A percentile compares a stretch with the other conserved stretches of the same genome.
These are phyloP conservation scores for Anastrepha obliqua DNA, from an alignment of 1,140 invertebrate genomes.

Conservation along the genomic window DNA sequence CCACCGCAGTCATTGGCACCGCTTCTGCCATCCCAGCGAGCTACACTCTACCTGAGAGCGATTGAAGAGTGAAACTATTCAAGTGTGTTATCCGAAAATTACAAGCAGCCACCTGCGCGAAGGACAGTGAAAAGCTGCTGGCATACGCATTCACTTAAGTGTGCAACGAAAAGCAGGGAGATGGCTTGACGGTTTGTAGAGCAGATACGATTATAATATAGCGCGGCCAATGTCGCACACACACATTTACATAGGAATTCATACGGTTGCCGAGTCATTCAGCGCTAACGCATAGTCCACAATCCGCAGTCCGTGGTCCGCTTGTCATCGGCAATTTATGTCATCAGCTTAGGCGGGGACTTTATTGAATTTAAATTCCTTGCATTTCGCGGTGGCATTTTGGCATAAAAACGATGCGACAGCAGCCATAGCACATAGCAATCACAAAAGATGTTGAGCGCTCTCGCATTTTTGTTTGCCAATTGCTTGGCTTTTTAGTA, in stretches of 20 bases:
- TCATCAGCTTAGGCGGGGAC: conserved; percentile 21
- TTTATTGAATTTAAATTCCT: conserved; percentile 55
- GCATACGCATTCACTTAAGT: neutral
- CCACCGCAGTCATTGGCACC: neutral
- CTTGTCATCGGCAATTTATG: conserved; percentile 53
- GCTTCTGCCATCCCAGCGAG: neutral
- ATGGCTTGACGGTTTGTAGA: neutral
- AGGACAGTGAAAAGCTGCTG: conserved; percentile 18
- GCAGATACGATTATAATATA: neutral
- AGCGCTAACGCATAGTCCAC: neutral
- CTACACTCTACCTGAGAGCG: neutral
- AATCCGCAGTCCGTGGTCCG: neutral
- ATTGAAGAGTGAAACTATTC: conserved; percentile 31
- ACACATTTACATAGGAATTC: neutral
- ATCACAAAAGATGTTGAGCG: conserved; percentile 42
- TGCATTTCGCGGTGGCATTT: conserved; percentile 55
- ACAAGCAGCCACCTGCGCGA: conserved; percentile 1
- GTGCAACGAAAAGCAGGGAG: neutral
- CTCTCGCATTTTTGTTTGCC: conserved; percentile 27
- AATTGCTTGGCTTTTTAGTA: conserved; percentile 20
- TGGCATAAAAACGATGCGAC: conserved; percentile 48
- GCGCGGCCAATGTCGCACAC: neutral
- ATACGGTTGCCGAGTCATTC: neutral
- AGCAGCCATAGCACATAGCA: conserved; percentile 20
- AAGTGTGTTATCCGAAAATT: conserved; percentile 47